A percentile compares a stretch with the other conserved stretches of the same genome.
Conservation (phyloP, 1,140 invertebrate species). For the Drosophila leontia region DNA sequence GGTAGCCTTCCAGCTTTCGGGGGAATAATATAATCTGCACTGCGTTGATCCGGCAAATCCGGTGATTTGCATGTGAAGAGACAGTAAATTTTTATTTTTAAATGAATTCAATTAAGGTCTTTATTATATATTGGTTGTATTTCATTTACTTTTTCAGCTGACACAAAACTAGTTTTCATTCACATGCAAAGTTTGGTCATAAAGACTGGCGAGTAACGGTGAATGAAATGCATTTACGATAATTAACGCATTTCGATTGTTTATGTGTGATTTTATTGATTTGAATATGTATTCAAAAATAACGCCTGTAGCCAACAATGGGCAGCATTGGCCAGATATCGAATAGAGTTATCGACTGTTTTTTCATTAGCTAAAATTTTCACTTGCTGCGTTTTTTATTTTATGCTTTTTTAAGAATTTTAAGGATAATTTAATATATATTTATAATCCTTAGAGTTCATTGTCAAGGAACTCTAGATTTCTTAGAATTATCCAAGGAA, state of each 20-base stretch:
- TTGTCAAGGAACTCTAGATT: too few relatives aligned
- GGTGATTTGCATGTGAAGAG: constrained; percentile 48
- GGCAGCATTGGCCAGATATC: neutral
- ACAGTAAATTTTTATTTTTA: constrained; percentile 20
- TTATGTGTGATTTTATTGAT: constrained; percentile 43
- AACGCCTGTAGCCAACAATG: neutral
- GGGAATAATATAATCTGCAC: constrained; percentile 41
- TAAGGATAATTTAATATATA: too few relatives aligned
- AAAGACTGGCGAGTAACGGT: constrained; percentile 35
- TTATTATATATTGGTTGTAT: constrained; percentile 17
- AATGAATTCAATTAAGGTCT: constrained; percentile 33
- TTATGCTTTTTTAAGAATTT: too few relatives aligned
- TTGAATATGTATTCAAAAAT: constrained; percentile 9
- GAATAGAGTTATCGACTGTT: too few relatives aligned
- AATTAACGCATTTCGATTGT: constrained; percentile 13
- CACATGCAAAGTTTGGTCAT: constrained; percentile 48
- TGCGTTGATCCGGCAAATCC: constrained; percentile 19
- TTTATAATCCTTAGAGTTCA: too few relatives aligned
- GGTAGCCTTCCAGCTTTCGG: constrained; percentile 7
- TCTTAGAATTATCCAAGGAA: too few relatives aligned
- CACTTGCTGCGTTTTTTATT: too few relatives aligned
- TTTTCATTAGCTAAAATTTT: too few relatives aligned
- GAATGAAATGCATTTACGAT: constrained; percentile 45
- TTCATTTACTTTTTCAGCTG: constrained; percentile 48
- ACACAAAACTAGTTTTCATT: constrained; percentile 32